Conservation (phyloP, 2,113 vertebrate species). For the Cyprinodon variegatus region DNA sequence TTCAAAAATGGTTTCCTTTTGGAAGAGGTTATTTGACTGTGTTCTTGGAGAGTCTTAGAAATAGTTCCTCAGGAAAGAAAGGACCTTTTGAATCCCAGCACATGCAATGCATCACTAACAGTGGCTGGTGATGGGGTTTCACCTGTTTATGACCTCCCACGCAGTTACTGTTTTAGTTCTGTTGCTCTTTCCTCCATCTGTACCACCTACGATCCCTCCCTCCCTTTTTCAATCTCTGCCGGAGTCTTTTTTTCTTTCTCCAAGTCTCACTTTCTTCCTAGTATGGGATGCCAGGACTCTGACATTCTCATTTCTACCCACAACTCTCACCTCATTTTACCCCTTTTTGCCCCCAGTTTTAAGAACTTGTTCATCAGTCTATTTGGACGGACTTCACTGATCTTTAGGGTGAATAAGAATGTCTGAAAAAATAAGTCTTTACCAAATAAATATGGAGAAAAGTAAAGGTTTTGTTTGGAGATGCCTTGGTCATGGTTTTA, state of each 20-base stretch:
- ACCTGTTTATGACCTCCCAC: conserved; percentile 40
- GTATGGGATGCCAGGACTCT: conserved; percentile 44
- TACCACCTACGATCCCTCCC: conserved; percentile 54
- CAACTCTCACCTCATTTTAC: conserved; percentile 35
- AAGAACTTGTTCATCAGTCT: background rate
- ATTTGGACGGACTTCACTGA: background rate
- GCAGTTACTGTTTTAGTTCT: conserved; percentile 38
- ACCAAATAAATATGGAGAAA: background rate
- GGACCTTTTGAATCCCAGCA: conserved; percentile 38
- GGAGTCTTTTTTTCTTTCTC: conserved; percentile 54
- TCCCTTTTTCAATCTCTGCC: conserved; percentile 41
- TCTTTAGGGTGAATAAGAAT: background rate
- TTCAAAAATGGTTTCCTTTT: conserved; percentile 8
- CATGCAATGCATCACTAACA: conserved; percentile 11
- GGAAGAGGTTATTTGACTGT: conserved; percentile 35
- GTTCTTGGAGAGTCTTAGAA: conserved; percentile 24
- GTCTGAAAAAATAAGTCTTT: background rate
- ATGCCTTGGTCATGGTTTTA: background rate
- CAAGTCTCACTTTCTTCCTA: conserved; percentile 58
- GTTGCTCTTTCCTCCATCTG: conserved; percentile 42
- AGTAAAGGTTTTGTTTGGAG: background rate
- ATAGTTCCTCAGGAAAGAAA: conserved; percentile 36
- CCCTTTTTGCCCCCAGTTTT: conserved; percentile 28
- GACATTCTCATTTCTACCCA: conserved; percentile 57
- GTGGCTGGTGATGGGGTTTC: conserved; percentile 24